These are phyloP conservation scores for Proales similis DNA, from an alignment of 1,140 invertebrate genomes.

Conservation along the genomic window DNA sequence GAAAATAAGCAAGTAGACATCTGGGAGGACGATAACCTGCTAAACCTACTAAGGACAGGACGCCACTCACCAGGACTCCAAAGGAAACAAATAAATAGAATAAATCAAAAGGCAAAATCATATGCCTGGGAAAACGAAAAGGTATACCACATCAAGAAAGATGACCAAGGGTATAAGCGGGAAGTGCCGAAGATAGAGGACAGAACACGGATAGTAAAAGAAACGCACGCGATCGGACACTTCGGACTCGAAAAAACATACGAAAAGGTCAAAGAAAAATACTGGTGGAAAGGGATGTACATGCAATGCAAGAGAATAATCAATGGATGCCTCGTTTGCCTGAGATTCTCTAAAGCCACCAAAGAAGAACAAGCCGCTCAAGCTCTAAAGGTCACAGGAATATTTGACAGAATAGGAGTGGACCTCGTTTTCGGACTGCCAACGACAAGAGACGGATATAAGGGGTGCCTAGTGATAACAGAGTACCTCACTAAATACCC, in stretches of 20 bases:
- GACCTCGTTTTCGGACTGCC: conserved; percentile 18
- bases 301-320: conserved; percentile 7
- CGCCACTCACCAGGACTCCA: conserved; percentile 3
- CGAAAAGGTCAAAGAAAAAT: neutral
- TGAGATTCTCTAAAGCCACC: neutral
- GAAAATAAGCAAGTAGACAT: conserved; percentile 7
- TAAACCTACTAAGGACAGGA: conserved; percentile 2
- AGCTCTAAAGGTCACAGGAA: conserved; percentile 3
- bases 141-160: too few species aligned
- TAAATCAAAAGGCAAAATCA: neutral
- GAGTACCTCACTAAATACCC: conserved; percentile 4
- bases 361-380: conserved; percentile 4
- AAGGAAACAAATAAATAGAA: conserved; percentile 9
- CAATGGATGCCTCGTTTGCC: conserved; percentile 9
- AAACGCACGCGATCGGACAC: conserved; percentile 7
- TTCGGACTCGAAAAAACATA: conserved; percentile 19
- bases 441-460: neutral
- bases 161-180: neutral
- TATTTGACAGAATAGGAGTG: conserved; percentile 9
- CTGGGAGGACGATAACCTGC: conserved; percentile 8
- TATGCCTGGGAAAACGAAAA: neutral
- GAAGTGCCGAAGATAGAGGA: conserved; percentile 10
- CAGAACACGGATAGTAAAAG: conserved; percentile 7
- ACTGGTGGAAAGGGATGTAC: conserved; percentile 16
- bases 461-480: conserved; percentile 7